Base-by-base conservation (phyloP, 2,113 vertebrate species). In the Brachypodius melanocephalos region DNA sequence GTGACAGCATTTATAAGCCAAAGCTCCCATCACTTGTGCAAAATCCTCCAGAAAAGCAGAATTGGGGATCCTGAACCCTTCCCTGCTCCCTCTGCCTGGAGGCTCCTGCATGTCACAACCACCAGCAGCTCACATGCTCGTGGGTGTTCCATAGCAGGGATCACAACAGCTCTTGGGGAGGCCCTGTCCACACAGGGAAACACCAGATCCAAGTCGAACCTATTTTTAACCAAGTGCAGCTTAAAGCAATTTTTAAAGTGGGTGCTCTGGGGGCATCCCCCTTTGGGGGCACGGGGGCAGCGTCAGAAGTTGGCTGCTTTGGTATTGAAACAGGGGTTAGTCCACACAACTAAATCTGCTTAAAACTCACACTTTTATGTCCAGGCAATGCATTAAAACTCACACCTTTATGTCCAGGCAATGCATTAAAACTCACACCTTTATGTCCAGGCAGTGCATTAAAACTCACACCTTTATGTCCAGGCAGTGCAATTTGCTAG, bases 211-310 rank as follows among this genome's bases (percentile, higher is more conserved):
- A 40, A 80, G 55, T 28, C 45, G 73, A 93, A 83, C 10, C 90
- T 88, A 83, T 96, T 93, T 97, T 86, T 96, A 90, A 94, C 40
- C 65, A 85, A 51, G 36, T 26, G 58, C 24, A 83, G 25, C 61
- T 92, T 77, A 62, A 85, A 95, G 67, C 32, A 88, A 54, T 95
- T 93, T 95, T 94, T 80, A 48, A 90, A 86, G 51, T 7, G 38
- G 72, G 66, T 92, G 79, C 34, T 80, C n/a, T 28, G 17, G 38
- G 49, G 88, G 55, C 20, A 63, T n/a, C 28, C 31, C 61, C 73
- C 42, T 91, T 73, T 61, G 19, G 28, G 49, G 34, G 66, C 48
- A 45, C 0, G 3, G 22, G 48, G 19, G 17, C 61, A 82, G 26
- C 26, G 91, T 89, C 21, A 57, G 52, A 84, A 66, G 43, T 18